Evolutionary conservation across 92 coral and sea anemone genomes (phyloP), one percentile per base, ranked within the genome.

Genomic region (Palythoa caribaeorum): DNA sequence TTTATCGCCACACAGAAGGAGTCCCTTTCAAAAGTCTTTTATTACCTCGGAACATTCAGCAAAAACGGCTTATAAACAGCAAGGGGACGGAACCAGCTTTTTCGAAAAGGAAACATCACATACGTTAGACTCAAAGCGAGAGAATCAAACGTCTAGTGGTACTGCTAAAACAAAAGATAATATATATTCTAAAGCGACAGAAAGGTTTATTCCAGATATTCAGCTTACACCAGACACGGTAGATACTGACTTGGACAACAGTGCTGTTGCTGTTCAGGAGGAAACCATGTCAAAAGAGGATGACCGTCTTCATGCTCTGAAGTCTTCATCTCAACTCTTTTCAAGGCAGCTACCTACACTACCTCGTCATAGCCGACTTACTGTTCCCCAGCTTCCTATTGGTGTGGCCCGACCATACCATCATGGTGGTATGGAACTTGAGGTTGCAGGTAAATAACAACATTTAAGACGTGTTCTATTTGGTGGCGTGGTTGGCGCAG

Each of bases 401-500:
- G 98, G 98, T 21, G 98, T 95, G 84, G 98, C 98, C 4, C 98
- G 92, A 71, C 98, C 98, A 1, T 95, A 95, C 86, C 93, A 81
- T 68, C 86, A 81, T 12, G 60, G 75, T 8, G 66, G 36, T 54
- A 68, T 81, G 86, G 86, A 81, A 81, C 86, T 66, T n/a, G 86
- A 68, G 13, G n/a, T 16, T 20, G 9, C 75, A 39, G 75, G 86
- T 81, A 35, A 81, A 28, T 15, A 47, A 15, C 35, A 75, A 5
- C 73, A 68, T 68, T 59, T 59, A 59, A 59, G 4, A 7, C 11
- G 14, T 59, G 17, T n/a, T 59, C 5, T 13, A n/a, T 13, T 2
- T 28, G 28, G 28, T 0, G 28, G 28, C 28, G 28, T 28, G 28
- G 28, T 28, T 28, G 28, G 28, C 28, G 28, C 28, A 28, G 28